A percentile compares a stretch with the other conserved stretches of the same genome.
These are phyloP conservation scores for Battus philenor DNA, from an alignment of 1,140 invertebrate genomes.

Conservation along the genomic window DNA sequence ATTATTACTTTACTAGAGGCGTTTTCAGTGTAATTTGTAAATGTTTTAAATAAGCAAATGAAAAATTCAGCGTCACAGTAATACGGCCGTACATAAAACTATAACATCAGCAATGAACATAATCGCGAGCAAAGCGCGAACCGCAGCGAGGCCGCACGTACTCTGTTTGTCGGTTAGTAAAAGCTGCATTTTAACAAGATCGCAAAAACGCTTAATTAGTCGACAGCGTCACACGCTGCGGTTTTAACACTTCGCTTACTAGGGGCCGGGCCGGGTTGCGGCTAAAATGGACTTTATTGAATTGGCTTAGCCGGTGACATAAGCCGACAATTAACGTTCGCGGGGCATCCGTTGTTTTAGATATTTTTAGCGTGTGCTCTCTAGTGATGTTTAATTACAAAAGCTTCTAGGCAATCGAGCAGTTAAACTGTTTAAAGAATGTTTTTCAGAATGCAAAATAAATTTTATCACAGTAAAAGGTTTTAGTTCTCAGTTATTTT, in stretches of 20 bases:
- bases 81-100: too few relatives aligned
- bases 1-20: too few relatives aligned
- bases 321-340: slow-evolving; percentile 5
- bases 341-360: not conserved
- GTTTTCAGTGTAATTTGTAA: too few relatives aligned
- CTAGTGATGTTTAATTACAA: too few relatives aligned
- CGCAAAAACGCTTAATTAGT: slow-evolving; percentile 11
- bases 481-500: too few relatives aligned
- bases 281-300: slow-evolving; percentile 2
- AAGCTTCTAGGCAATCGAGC: too few relatives aligned
- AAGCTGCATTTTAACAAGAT: slow-evolving; percentile 12
- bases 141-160: not conserved
- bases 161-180: not conserved
- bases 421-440: too few relatives aligned
- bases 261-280: not conserved
- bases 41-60: too few relatives aligned
- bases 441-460: too few relatives aligned
- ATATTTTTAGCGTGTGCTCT: slow-evolving; percentile 3
- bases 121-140: not conserved
- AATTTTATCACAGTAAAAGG: too few relatives aligned
- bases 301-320: slow-evolving; percentile 6
- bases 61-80: too few relatives aligned
- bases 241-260: not conserved
- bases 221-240: slow-evolving; percentile 5
- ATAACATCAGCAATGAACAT: too few relatives aligned